Base-by-base conservation (phyloP, 1,140 invertebrate genomes). In the Leptonema lineaticorne region DNA sequence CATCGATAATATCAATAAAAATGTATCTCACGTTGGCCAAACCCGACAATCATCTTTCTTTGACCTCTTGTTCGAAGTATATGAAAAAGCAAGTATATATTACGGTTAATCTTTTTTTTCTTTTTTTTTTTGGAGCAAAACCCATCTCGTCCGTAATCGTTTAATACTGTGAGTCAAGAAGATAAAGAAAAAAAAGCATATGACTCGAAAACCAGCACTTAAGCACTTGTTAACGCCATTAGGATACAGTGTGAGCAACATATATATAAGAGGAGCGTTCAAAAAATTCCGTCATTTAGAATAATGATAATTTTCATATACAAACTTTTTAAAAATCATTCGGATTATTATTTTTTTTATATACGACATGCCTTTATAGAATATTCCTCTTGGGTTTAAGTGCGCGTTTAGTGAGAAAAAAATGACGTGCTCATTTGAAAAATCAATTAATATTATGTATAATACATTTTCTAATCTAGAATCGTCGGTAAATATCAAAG, bases 371-470 rank as follows among this genome's bases (percentile, higher is more conserved):
- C n/a, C n/a, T n/a, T n/a, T n/a, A n/a, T n/a, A n/a, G n/a, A n/a
- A n/a, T n/a, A n/a, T n/a, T n/a, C n/a, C n/a, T n/a, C n/a, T n/a
- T n/a, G n/a, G n/a, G n/a, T n/a, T n/a, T n/a, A n/a, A n/a, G 41
- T 29, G 62, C 27, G 45, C 20, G 62, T 50, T 24, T 8, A 18
- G 50, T 53, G 11, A 60, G 45, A 62, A 27, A 62, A 62, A 62
- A 45, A 37, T 62, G 33, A 30, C 57, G 62, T 50, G 45, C 30
- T 41, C 27, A 26, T 64, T 64, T 50, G 60, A 50, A 65, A 68
- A 71, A 71, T 71, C 69, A 71, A 71, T 71, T 71, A 71, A 65
- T 68, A 71, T 33, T 64, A 64, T 41, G 60, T 63, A 57, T 67
- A 70, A 63, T 37, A 71, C 50, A 58, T 16, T 24, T 24, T 18